Evolutionary conservation across 1,140 invertebrate genomes (phyloP).

Genomic region (Portunus trituberculatus): DNA sequence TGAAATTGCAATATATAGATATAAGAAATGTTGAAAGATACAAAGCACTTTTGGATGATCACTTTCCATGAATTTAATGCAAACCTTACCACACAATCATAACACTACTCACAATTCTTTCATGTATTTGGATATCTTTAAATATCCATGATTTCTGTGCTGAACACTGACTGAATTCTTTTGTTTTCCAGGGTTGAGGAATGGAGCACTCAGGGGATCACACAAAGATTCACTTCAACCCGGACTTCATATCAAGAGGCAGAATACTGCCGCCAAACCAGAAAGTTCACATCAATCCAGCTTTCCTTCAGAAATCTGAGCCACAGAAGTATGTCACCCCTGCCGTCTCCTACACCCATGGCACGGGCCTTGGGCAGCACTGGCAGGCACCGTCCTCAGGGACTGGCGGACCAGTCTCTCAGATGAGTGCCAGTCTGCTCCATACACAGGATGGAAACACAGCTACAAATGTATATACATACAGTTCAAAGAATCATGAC

Average conservation of each 20-base stretch:
- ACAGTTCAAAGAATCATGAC: neutral
- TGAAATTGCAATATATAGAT: too few relatives aligned
- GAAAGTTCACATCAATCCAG: constrained; percentile 44
- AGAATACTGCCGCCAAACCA: neutral
- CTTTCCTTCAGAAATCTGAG: constrained; percentile 37
- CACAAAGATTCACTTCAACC: constrained; percentile 35
- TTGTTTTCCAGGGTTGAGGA: neutral
- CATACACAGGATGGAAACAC: neutral
- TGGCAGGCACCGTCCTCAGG: neutral
- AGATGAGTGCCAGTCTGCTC: neutral
- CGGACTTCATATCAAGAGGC: constrained; percentile 38
- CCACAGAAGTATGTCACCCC: neutral
- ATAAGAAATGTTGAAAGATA: too few relatives aligned
- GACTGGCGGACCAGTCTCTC: neutral
- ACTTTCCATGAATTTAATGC: too few relatives aligned
- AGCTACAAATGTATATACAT: neutral
- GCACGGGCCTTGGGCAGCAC: neutral
- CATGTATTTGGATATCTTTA: too few relatives aligned
- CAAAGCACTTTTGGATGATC: too few relatives aligned
- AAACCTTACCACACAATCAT: too few relatives aligned
- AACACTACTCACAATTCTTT: too few relatives aligned
- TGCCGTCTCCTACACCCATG: neutral
- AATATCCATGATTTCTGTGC: neutral
- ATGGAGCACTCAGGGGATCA: constrained; percentile 30
- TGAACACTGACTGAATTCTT: neutral